Conservation (phyloP, 2,888 invertebrate genomes). For the Drosophila anomalipes region DNA sequence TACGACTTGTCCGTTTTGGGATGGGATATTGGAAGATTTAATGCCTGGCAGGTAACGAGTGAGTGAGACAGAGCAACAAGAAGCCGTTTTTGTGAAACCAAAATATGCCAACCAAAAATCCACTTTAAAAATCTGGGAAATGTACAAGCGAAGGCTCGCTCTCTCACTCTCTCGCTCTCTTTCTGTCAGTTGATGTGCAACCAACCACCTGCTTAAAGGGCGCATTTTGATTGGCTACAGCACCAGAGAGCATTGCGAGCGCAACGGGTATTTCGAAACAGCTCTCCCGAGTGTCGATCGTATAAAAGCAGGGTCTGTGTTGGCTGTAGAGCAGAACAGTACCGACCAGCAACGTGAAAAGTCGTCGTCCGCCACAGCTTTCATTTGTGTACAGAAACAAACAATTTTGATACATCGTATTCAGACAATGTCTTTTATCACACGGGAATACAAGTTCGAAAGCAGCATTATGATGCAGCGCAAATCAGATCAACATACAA, state of each 20-base stretch:
- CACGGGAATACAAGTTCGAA: slow-evolving; percentile 84
- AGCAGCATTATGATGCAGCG: slow-evolving; percentile 69
- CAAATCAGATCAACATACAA: slow-evolving; percentile 83
- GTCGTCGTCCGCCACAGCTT: slow-evolving; percentile 35
- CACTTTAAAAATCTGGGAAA: slow-evolving; percentile 49
- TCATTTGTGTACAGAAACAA: slow-evolving; percentile 14
- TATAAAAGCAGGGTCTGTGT: slow-evolving; percentile 67
- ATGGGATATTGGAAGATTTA: slow-evolving; percentile 42
- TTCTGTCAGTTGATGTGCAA: slow-evolving; percentile 36
- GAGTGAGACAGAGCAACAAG: slow-evolving; percentile 38
- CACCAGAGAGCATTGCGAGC: slow-evolving; percentile 25
- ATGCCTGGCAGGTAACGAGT: slow-evolving; percentile 65
- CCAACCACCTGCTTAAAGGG: slow-evolving; percentile 72
- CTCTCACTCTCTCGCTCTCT: slow-evolving; percentile 21
- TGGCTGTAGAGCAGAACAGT: slow-evolving; percentile 66
- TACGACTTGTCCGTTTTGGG: slow-evolving; percentile 62
- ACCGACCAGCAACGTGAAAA: slow-evolving; percentile 57
- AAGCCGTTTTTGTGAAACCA: slow-evolving; percentile 34
- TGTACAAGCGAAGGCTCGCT: slow-evolving; percentile 9
- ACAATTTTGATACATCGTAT: slow-evolving; percentile 14
- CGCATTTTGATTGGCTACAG: slow-evolving; percentile 59
- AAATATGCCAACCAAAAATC: slow-evolving; percentile 45
- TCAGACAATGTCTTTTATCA: slow-evolving; percentile 79
- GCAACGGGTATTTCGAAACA: slow-evolving; percentile 18
- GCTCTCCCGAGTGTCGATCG: slow-evolving; percentile 33